These are phyloP conservation scores for Lepus oiostolus DNA, from an alignment of 2,797 vertebrate genomes.

Conservation along the genomic window DNA sequence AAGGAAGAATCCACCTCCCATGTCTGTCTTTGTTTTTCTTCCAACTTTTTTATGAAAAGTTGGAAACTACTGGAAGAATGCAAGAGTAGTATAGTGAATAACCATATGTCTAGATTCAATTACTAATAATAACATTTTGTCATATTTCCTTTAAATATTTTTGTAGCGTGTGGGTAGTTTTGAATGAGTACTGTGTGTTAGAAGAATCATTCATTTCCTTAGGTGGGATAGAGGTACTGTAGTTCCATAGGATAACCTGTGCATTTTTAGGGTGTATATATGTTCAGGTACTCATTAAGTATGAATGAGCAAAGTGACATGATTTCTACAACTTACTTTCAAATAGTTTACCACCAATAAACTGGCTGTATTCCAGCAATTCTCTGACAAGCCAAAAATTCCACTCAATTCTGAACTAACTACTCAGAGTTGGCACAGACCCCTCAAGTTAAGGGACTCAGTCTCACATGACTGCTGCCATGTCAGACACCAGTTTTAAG, in stretches of 20 bases:
- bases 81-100: background rate
- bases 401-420: background rate
- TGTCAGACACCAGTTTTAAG: background rate
- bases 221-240: background rate
- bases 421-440: background rate
- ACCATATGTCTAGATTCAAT: background rate
- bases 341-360: background rate
- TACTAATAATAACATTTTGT: conserved; percentile 8
- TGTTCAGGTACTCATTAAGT: conserved; percentile 11
- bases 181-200: conserved; percentile 22
- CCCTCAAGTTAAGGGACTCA: background rate
- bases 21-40: background rate
- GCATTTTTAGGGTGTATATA: background rate
- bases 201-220: conserved; percentile 46
- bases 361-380: background rate
- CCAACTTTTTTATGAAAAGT: background rate
- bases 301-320: background rate
- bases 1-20: conserved; percentile 13
- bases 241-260: background rate
- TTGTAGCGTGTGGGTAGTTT: background rate
- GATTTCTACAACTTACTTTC: conserved; percentile 38
- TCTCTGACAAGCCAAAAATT: background rate
- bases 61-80: background rate
- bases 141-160: background rate
- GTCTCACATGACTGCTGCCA: background rate